Evolutionary conservation across 2,797 vertebrate genomes (phyloP), one percentile per base, ranked within the genome.

Genomic region (Eurystomus glaucurus): DNA sequence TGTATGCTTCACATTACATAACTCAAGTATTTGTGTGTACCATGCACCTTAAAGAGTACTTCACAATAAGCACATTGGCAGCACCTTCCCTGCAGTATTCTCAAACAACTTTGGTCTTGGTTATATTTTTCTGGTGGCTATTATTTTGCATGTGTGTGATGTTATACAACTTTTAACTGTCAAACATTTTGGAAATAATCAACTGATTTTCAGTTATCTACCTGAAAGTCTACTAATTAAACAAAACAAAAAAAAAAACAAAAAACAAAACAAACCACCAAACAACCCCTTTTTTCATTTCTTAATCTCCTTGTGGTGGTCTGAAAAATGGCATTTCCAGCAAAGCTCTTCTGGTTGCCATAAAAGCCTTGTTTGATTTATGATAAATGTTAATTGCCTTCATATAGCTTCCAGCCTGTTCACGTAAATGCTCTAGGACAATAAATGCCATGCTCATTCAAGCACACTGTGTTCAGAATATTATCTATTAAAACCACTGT

Each of bases 331-430:
- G 3, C 52, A 82, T 93, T 96, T 97, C 75, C 54, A 93, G 35
- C n/a, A 22, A 22, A 3, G 28, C 25, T 90, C 10, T 60, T 82
- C 41, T 91, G 33, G 26, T 94, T 95, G 16, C 90, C 85, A 64
- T 72, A 87, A 96, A 96, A 96, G 17, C 64, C 74, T 95, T 85
- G 19, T 96, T 97, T 97, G 96, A 98, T 97, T 97, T 97, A 96
- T 97, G 89, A 94, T 87, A 97, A 97, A 97, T 97, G 89, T 88
- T 98, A 98, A 97, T 97, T 98, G 95, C 88, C 61, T 96, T 97
- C 66, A 88, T 94, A 90, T 93, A 74, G 90, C 88, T 97, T 96
- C 52, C 82, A 93, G 69, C 52, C 88, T 97, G 91, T 95, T 91
- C 91, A 90, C 76, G 64, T 94, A 75, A 91, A 54, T 88, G 51